Base-by-base conservation (phyloP, 2,888 invertebrate species). In the Calephelis perditalis region DNA sequence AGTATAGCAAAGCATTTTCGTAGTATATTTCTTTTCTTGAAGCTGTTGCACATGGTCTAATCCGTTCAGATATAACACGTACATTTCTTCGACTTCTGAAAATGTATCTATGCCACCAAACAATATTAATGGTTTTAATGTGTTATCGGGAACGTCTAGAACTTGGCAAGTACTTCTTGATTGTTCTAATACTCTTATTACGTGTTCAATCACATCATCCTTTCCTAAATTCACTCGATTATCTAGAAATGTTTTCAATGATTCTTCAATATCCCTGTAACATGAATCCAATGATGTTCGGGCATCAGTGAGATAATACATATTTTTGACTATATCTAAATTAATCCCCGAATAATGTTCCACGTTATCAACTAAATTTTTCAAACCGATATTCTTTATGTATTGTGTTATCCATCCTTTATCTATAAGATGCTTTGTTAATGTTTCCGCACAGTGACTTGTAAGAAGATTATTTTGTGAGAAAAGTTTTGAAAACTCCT, bases 21-120 rank as follows among this genome's bases (percentile, higher is more conserved):
- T 11, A 36, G 56, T 60, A 56, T 60, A 35, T 55, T 59, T 59
- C 45, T 59, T 59, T 40, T 60, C 60, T 40, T 60, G 37, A 8
- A 60, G 56, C 26, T 46, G 9, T n/a, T 60, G 60, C 6, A 60
- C 46, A 36, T 46, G 45, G 45, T 59, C 59, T 26, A 59, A 46
- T n/a, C 60, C 60, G 15, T 60, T 60, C 9, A 60, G 56, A 8
- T 46, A 26, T 26, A 60, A 47, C 15, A 60, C 36, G 11, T 60
- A 37, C 35, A 60, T 15, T 40, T 60, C 60, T 46, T 60, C 60
- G n/a, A 56, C 47, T 35, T 60, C 46, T 26, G 15, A 40, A 56
- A 60, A 60, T 47, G 40, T 56, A 47, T 56, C 47, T 11, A 47
- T 44, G 15, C 47, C 56, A 15, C 15, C 15, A 56, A 36, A 43